These are phyloP conservation scores for Machimus atricapillus DNA, from an alignment of 2,888 invertebrate species.

Conservation along the genomic window DNA sequence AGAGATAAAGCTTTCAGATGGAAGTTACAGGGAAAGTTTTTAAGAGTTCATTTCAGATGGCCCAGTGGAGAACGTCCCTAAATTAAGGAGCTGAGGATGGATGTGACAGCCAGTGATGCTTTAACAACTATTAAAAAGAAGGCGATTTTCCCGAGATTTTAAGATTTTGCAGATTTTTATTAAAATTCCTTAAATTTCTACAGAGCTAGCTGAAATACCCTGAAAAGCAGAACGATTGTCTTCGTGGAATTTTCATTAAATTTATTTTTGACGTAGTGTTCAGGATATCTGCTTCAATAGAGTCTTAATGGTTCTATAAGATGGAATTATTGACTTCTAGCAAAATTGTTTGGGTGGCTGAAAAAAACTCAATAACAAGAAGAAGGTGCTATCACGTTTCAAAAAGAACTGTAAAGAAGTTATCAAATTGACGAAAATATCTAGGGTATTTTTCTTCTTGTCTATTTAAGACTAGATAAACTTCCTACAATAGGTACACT, in stretches of 20 bases:
- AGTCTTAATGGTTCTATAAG: neutral
- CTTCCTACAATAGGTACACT: neutral
- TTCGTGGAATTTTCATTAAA: conserved; percentile 18
- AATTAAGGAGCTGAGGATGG: conserved; percentile 24
- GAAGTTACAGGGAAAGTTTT: conserved; percentile 29
- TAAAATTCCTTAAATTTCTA: conserved; percentile 14
- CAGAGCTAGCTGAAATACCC: neutral
- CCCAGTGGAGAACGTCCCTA: conserved; percentile 8
- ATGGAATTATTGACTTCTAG: neutral
- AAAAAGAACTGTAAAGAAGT: neutral
- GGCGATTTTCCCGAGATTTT: neutral
- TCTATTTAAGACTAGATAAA: neutral
- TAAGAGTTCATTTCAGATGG: conserved; percentile 16
- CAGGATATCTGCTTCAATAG: neutral
- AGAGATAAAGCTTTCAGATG: conserved; percentile 29
- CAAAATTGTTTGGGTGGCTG: neutral
- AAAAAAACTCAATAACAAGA: neutral
- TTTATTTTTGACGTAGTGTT: neutral
- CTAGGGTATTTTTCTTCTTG: neutral
- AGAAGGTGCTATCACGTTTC: neutral
- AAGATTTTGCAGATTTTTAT: conserved; percentile 11
- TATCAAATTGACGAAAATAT: neutral
- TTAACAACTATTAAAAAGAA: conserved; percentile 3
- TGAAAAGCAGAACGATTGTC: neutral
- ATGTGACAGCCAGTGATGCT: conserved; percentile 24